A percentile compares a stretch with the other conserved stretches of the same genome.
phyloP scores from a whole-genome alignment of 2,797 vertebrate genomes.

The Premnoplex brunnescens region DNA sequence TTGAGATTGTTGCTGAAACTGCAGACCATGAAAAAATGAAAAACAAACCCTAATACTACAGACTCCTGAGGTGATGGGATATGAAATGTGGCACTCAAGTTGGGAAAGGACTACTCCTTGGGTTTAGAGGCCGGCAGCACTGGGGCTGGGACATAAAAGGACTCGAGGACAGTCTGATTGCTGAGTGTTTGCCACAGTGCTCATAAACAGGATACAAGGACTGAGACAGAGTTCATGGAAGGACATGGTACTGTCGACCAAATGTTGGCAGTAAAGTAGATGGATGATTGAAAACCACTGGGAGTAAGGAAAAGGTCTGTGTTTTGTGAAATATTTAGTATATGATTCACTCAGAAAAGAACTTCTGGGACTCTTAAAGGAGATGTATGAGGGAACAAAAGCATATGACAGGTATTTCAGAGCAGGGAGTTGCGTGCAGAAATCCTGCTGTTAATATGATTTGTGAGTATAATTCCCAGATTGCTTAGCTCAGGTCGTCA shows the following conservation, averaged over 20 bases:
- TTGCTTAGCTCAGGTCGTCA: slow-evolving; percentile 36
- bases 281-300: slow-evolving; percentile 70
- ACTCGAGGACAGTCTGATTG: background rate
- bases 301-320: slow-evolving; percentile 37
- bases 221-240: slow-evolving; percentile 48
- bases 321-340: slow-evolving; percentile 70
- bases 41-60: background rate
- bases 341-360: slow-evolving; percentile 65
- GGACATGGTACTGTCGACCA: slow-evolving; percentile 32
- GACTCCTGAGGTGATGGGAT: background rate
- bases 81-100: slow-evolving; percentile 10
- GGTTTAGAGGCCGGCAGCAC: background rate
- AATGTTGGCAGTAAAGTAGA: slow-evolving; percentile 58
- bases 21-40: background rate
- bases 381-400: slow-evolving; percentile 60
- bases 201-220: slow-evolving; percentile 52
- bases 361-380: slow-evolving; percentile 59
- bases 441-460: slow-evolving; percentile 59
- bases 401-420: slow-evolving; percentile 54
- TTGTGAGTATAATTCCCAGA: slow-evolving; percentile 64
- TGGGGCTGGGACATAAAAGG: background rate
- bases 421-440: slow-evolving; percentile 49
- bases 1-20: background rate
- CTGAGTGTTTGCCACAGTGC: slow-evolving; percentile 33
- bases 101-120: background rate